Percentiles rank a stretch among this genome's conserved stretches.
phyloP scores from a whole-genome alignment of 2,113 vertebrate genomes.

The Clarias batrachus region DNA sequence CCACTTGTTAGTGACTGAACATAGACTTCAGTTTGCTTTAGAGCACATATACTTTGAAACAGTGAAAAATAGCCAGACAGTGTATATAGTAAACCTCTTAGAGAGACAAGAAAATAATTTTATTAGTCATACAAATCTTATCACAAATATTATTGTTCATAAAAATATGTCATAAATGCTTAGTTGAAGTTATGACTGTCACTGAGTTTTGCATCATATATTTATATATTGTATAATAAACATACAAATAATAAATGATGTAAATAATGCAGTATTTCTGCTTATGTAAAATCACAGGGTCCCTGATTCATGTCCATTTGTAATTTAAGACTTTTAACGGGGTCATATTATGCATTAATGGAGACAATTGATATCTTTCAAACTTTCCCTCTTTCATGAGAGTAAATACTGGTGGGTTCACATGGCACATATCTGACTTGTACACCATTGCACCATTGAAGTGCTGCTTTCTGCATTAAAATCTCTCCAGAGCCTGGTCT shows the following conservation, averaged over 20 bases:
- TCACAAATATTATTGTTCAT: no score
- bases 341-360: neutral
- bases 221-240: neutral
- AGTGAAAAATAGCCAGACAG: no score
- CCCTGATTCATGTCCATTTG: neutral
- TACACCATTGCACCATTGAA: neutral
- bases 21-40: no score
- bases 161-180: no score
- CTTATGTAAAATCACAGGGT: neutral
- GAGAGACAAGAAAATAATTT: neutral
- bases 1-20: no score
- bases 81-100: no score
- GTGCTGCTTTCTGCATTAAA: neutral
- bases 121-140: neutral
- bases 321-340: neutral
- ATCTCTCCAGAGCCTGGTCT: neutral
- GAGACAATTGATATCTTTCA: neutral
- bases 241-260: neutral
- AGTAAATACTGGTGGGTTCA: neutral
- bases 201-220: neutral
- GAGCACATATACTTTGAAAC: no score
- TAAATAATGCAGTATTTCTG: neutral
- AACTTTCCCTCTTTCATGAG: neutral
- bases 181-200: neutral
- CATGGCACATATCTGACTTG: neutral